phyloP scores from a whole-genome alignment of 2,797 vertebrate species.

The Helarctos malayanus region DNA sequence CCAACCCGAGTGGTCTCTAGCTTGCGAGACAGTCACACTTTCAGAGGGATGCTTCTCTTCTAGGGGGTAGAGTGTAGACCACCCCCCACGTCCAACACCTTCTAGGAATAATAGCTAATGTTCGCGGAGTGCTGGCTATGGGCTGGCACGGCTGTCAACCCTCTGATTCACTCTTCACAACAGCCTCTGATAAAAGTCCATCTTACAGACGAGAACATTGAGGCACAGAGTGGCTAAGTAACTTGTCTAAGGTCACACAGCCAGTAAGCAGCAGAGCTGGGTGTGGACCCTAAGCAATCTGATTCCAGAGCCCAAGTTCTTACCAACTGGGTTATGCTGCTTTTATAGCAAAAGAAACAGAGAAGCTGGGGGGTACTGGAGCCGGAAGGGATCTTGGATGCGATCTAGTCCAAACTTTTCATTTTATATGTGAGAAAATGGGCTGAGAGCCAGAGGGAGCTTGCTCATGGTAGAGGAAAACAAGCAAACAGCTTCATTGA shows the following conservation, averaged over 20 bases:
- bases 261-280: background rate
- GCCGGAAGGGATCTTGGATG: background rate
- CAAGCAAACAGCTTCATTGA: background rate
- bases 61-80: background rate
- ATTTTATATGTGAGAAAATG: background rate
- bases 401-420: background rate
- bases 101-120: background rate
- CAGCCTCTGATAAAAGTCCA: background rate
- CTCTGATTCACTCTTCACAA: background rate
- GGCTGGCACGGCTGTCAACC: background rate
- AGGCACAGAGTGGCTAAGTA: background rate
- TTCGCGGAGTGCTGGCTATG: background rate
- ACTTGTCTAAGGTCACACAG: background rate
- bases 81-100: accelerated
- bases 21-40: background rate
- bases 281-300: background rate
- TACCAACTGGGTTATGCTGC: background rate
- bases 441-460: background rate
- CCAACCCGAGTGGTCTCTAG: no score
- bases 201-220: background rate
- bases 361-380: background rate
- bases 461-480: background rate
- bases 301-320: background rate
- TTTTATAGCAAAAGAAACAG: background rate
- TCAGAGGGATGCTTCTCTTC: background rate